A percentile compares a stretch with the other conserved stretches of the same genome.
Evolutionary conservation across 2,113 vertebrate species (phyloP).

Genomic region (Diadophis punctatus): DNA sequence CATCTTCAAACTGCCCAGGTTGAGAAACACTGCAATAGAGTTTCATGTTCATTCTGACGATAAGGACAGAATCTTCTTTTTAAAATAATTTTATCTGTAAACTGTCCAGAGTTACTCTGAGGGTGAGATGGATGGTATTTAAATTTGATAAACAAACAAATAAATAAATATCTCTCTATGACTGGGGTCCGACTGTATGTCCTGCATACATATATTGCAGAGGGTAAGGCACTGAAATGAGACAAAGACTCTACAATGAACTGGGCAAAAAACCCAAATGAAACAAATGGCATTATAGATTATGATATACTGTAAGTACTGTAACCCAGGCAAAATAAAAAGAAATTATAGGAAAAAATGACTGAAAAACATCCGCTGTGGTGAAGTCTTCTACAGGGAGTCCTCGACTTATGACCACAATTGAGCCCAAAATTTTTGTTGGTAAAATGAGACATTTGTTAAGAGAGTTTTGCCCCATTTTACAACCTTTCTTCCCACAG

Average conservation of each 20-base stretch:
- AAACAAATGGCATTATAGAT: not conserved
- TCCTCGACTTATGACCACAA: not conserved
- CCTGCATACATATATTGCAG: not conserved
- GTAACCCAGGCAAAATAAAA: not conserved
- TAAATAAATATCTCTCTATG: not conserved
- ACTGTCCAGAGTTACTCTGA: not conserved
- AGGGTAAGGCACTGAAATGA: not conserved
- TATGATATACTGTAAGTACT: not conserved
- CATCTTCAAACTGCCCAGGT: too few relatives aligned
- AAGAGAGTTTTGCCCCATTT: not conserved
- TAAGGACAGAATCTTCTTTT: not conserved
- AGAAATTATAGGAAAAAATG: not conserved
- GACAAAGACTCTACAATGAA: not conserved
- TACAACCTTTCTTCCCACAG: not conserved
- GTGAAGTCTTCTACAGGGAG: not conserved
- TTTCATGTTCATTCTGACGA: not conserved
- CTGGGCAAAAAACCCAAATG: not conserved
- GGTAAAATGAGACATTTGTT: not conserved
- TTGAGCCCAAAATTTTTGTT: not conserved
- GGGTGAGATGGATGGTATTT: not conserved
- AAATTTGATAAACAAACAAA: not conserved
- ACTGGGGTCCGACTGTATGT: not conserved
- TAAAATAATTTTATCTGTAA: not conserved
- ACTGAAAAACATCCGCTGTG: not conserved
- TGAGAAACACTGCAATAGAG: too few relatives aligned